These are phyloP conservation scores for Lycaon pictus DNA, from an alignment of 2,113 vertebrate genomes.

Conservation along the genomic window DNA sequence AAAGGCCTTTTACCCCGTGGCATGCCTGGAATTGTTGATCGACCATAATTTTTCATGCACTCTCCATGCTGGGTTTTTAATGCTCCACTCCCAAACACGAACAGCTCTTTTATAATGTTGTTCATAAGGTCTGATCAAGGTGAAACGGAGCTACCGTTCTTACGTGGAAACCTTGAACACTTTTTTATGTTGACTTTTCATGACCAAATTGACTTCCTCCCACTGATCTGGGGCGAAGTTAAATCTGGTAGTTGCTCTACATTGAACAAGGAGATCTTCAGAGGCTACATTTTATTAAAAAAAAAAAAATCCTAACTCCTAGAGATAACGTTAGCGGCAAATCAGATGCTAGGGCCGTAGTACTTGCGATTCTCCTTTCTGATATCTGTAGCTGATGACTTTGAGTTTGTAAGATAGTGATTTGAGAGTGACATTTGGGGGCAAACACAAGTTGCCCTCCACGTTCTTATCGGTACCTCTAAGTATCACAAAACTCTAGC, in stretches of 20 bases:
- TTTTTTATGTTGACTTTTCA: slow-evolving; percentile 20
- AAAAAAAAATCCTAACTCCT: background rate
- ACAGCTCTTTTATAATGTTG: background rate
- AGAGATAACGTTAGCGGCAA: background rate
- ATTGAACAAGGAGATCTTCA: background rate
- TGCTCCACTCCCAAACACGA: background rate
- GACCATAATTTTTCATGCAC: background rate
- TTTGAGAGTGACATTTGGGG: slow-evolving; percentile 5
- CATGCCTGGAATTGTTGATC: background rate
- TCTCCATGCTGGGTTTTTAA: background rate
- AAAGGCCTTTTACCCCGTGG: background rate
- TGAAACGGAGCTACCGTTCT: background rate
- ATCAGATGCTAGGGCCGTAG: background rate
- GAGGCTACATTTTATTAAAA: background rate
- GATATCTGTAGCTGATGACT: background rate
- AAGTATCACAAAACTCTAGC: slow-evolving; percentile 20
- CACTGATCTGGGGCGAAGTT: background rate
- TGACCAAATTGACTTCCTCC: background rate
- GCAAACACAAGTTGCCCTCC: background rate
- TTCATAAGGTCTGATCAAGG: background rate
- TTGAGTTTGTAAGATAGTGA: background rate
- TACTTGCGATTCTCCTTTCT: background rate
- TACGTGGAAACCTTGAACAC: background rate
- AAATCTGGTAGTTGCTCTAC: background rate
- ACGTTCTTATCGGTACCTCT: background rate